phyloP scores from a whole-genome alignment of 2,113 vertebrate species.

The Synchiropus splendidus region DNA sequence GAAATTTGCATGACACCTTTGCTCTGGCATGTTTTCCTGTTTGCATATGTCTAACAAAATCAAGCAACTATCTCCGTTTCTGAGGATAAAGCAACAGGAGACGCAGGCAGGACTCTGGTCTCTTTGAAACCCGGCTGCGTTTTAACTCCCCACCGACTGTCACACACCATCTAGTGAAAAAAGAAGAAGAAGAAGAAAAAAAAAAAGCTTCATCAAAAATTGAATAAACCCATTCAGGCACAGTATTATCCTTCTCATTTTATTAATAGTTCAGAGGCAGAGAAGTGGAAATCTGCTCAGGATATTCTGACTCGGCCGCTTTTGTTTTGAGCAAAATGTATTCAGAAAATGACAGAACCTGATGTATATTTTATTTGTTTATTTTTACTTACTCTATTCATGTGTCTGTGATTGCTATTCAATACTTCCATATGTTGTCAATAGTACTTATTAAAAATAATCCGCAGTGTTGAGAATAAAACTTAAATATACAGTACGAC shows the following conservation, averaged over 20 bases:
- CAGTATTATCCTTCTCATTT: slow-evolving; percentile 40
- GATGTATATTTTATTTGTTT: no score
- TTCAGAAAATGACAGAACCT: no score
- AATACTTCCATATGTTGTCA: no score
- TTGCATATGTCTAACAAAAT: slow-evolving; percentile 17
- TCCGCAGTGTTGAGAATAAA: no score
- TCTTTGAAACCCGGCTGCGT: slow-evolving; percentile 43
- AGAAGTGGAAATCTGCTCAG: slow-evolving; percentile 5
- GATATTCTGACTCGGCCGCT: slow-evolving; percentile 18
- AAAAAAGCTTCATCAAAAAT: neutral
- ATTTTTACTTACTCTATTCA: no score
- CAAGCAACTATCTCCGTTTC: slow-evolving; percentile 22
- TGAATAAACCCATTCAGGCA: slow-evolving; percentile 41
- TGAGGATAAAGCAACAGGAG: slow-evolving; percentile 45
- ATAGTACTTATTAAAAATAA: no score
- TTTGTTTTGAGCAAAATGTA: neutral
- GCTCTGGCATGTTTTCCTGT: slow-evolving; percentile 2
- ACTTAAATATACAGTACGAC: no score
- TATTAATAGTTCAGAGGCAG: slow-evolving; percentile 32
- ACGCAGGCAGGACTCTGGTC: slow-evolving; percentile 39
- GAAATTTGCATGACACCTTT: neutral
- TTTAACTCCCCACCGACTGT: slow-evolving; percentile 44
- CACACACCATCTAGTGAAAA: no score
- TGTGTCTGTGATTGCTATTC: no score
- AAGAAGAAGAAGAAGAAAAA: slow-evolving; percentile 21